Conservation (phyloP, 2,113 vertebrate species). For the Nycticebus coucang region DNA sequence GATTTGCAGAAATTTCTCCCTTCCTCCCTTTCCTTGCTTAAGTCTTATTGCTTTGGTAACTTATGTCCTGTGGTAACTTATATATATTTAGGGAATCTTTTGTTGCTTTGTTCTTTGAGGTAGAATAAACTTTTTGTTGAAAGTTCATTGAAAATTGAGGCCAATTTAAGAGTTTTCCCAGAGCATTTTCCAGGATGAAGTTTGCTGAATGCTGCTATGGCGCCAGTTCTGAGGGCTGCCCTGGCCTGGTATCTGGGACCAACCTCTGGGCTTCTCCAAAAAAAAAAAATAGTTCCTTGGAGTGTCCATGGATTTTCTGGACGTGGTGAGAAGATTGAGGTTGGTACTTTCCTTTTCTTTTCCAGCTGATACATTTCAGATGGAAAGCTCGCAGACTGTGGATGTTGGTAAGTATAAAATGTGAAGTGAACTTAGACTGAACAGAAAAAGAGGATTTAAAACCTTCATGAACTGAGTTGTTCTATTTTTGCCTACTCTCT, state of each 20-base stretch:
- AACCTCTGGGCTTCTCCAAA: not conserved
- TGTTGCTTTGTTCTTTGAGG: not conserved
- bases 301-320: not conserved
- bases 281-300: not conserved
- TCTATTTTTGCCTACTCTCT: not conserved
- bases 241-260: too few relatives aligned
- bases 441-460: not conserved
- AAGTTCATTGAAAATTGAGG: constrained; percentile 8
- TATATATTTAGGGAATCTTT: not conserved
- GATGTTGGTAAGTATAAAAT: not conserved
- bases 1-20: not conserved
- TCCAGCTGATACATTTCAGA: not conserved
- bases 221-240: not conserved
- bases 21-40: not conserved
- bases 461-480: not conserved
- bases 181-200: not conserved
- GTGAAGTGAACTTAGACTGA: too few relatives aligned
- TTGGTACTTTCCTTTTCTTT: not conserved
- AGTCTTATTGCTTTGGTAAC: not conserved
- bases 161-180: not conserved
- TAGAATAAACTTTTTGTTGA: constrained; percentile 15
- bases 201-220: not conserved
- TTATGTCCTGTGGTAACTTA: not conserved
- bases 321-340: not conserved
- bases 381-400: not conserved